Percentiles rank a stretch among this genome's conserved stretches.
Conservation (phyloP, 2,113 vertebrate species). For the Pogona vitticeps region DNA sequence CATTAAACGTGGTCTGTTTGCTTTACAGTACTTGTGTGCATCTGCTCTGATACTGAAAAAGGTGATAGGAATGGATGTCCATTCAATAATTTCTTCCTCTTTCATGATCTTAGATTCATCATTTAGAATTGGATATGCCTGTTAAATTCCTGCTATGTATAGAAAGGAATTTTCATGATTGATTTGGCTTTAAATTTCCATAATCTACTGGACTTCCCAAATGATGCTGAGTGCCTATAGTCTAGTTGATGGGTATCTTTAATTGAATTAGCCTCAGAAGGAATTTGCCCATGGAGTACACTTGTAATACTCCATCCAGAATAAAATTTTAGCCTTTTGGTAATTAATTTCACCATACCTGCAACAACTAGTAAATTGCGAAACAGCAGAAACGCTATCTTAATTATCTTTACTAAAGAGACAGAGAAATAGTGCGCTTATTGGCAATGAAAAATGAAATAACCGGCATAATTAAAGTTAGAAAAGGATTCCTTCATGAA, state of each 20-base stretch:
- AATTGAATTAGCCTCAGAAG: slow-evolving; percentile 45
- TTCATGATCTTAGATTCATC: slow-evolving; percentile 18
- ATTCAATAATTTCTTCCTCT: slow-evolving; percentile 18
- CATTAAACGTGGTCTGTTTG: slow-evolving; percentile 21
- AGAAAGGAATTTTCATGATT: slow-evolving; percentile 7
- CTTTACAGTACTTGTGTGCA: slow-evolving; percentile 22
- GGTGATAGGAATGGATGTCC: neutral
- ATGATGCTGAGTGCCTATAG: slow-evolving; percentile 11
- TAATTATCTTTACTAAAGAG: slow-evolving; percentile 73
- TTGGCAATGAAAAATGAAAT: slow-evolving; percentile 68
- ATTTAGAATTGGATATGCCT: slow-evolving; percentile 1
- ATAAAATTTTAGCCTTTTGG: slow-evolving; percentile 70
- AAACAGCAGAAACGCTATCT: slow-evolving; percentile 65
- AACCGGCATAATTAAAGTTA: slow-evolving; percentile 68
- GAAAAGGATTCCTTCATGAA: slow-evolving; percentile 64
- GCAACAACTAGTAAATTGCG: slow-evolving; percentile 70
- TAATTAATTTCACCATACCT: slow-evolving; percentile 70
- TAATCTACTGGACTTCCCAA: slow-evolving; percentile 44
- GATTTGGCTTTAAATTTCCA: slow-evolving; percentile 35
- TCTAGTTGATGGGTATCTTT: slow-evolving; percentile 38
- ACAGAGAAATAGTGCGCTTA: slow-evolving; percentile 67
- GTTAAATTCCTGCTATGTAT: slow-evolving; percentile 30
- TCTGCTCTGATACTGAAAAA: slow-evolving; percentile 27
- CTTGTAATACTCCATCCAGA: slow-evolving; percentile 51
- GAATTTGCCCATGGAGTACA: slow-evolving; percentile 34